Evolutionary conservation across 2,797 vertebrate genomes (phyloP), one percentile per base, ranked within the genome.

Genomic region (Carduelis carduelis): DNA sequence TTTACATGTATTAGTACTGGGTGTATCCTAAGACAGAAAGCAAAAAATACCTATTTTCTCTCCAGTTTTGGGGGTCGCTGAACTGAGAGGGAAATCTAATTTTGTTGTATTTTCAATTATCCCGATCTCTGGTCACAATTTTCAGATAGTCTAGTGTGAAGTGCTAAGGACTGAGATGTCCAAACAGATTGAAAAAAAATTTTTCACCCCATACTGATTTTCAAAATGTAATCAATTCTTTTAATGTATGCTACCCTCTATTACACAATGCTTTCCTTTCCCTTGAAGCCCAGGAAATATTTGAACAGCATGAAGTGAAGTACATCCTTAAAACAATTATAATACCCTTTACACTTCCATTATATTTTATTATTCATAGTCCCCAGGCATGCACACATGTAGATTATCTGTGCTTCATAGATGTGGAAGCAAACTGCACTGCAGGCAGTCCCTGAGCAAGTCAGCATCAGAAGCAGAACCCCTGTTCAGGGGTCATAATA

Each of bases 271-370:
- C 27, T 61, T 80, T 77, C 39, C 61, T 52, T 12, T 7, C 10
- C n/a, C 19, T n/a, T 6, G 2, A 61, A 83, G 65, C 69, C 84
- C 76, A 49, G 75, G 84, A 93, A 85, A 34, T 41, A 81, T 87
- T 83, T 82, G 77, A 95, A 68, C 72, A 86, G 82, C 87, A 78
- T 26, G 76, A 71, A 89, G 15, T 21, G n/a, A 93, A 83, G 79
- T 52, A 83, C 61, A 87, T 81, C 26, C 69, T 95, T 88, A 91
- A 81, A 95, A 93, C 63, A 95, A 92, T 87, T 94, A 81, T 14
- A 94, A 71, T 60, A 87, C 55, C 81, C 81, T 93, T 87, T 92
- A 89, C 39, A 49, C 76, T 87, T 89, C 61, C 71, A 92, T 87
- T 94, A 43, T 81, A 65, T 75, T 94, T 95, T 93, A 94, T 87